These are phyloP conservation scores for Sebastes schlegelii DNA, from an alignment of 2,113 vertebrate genomes.

Conservation along the genomic window DNA sequence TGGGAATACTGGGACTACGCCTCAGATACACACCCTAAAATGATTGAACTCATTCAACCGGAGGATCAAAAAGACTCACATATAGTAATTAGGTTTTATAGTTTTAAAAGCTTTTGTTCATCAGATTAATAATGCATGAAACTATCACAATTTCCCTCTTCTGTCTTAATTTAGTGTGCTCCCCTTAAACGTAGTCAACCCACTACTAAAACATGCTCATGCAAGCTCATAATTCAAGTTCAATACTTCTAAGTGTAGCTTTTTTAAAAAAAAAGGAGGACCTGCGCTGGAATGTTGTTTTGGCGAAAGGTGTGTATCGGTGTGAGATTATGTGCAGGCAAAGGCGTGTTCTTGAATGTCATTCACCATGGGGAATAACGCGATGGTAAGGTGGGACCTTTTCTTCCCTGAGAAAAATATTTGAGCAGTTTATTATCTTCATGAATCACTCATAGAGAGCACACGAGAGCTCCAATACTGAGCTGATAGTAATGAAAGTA, in stretches of 20 bases:
- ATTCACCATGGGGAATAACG: conserved; percentile 37
- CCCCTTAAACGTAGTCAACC: neutral
- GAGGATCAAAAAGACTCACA: neutral
- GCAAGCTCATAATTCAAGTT: conserved; percentile 17
- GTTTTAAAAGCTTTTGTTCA: neutral
- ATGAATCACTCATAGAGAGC: conserved; percentile 31
- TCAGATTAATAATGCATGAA: neutral
- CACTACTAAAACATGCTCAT: neutral
- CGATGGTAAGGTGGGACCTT: conserved; percentile 41
- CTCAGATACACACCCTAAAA: conserved; percentile 52
- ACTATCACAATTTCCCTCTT: neutral
- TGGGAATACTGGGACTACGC: conserved; percentile 28
- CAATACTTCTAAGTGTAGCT: neutral
- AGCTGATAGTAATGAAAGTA: neutral
- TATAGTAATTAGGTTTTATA: neutral
- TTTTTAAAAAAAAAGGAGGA: conserved; percentile 1
- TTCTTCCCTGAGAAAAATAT: conserved; percentile 39
- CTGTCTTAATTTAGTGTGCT: neutral
- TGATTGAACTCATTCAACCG: neutral
- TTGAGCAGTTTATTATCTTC: conserved; percentile 21
- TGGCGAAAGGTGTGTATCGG: conserved; percentile 30
- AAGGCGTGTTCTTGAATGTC: conserved; percentile 49
- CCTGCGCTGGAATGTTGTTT: conserved; percentile 50
- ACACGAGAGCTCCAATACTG: neutral
- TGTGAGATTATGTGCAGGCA: conserved; percentile 24